Evolutionary conservation across 2,797 vertebrate genomes (phyloP), one percentile per base, ranked within the genome.

Genomic region (Phrynocephalus guinanensis): DNA sequence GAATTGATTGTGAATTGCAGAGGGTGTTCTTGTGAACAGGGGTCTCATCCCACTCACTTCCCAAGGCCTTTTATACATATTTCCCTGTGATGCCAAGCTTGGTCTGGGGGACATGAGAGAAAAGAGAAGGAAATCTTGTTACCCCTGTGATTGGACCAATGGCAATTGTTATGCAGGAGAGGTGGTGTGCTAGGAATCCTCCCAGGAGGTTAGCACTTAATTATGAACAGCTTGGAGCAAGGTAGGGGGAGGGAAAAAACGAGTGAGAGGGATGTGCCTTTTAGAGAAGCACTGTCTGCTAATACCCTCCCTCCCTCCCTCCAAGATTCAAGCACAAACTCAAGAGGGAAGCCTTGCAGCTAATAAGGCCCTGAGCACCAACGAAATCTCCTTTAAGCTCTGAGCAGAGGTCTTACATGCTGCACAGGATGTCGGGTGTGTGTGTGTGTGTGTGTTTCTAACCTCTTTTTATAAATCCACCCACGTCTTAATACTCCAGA

Each of bases 351-450:
- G 63, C 8, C 0, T 38, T 68, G 22, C 77, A 63, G 50, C 63
- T 90, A 81, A 70, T 63, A 85, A 87, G 22, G 38, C n/a, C 83
- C 82, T 52, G 28, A 84, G 89, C 72, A 87, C 33, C 6, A 11
- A 33, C 2, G 10, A 87, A 80, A 87, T 44, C 76, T 13, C 9
- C 85, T 76, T 63, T 84, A 82, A 82, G 79, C 78, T 48, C 52
- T 4, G 6, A 66, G 24, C 9, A 30, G 50, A 52, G 66, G 52
- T 30, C 75, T n/a, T 72, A 67, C 30, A 33, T 16, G 5, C 33
- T 33, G 26, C 63, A 33, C n/a, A n/a, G 78, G 82, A 87, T 77
- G 33, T 13, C 16, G 1, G 66, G 63, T 33, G 33, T 33, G 33
- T 33, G 33, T n/a, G n/a, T n/a, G n/a, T n/a, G n/a, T 33, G 16